Base-by-base conservation (phyloP, 2,888 invertebrate species). In the Drosophila dives region DNA sequence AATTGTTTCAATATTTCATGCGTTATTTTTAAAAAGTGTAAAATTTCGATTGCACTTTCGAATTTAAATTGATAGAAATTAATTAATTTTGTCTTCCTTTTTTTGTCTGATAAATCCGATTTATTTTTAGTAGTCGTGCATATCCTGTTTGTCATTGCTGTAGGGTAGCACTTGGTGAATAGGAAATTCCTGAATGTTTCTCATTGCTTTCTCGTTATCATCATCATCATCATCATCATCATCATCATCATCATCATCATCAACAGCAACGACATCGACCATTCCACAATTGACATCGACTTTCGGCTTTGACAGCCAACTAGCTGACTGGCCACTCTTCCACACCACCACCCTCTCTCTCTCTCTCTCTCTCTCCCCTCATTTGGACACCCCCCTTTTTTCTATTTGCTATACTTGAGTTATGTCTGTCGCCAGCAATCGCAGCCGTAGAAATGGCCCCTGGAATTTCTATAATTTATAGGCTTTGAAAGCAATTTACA, bases 401-500 rank as follows among this genome's bases (percentile, higher is more conserved):
- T 26, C 12, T 49, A 38, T 55, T 38, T 55, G 40, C 48, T 42
- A 55, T 42, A 55, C 60, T 68, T 51, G 68, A 69, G 63, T 51
- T 49, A 75, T 71, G 70, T 65, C 71, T 87, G 85, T 81, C 85
- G 88, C 80, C 88, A 80, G 74, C 88, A 87, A 87, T 87, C 74
- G 80, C 72, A 66, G 88, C 74, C 83, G 67, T 75, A 85, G 73
- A 82, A 84, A 82, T 75, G 80, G 86, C 80, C 80, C 75, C 72
- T 74, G 86, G 80, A 83, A 84, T 83, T 80, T 86, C 80, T 88
- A 83, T 85, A 88, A 86, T 88, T 88, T 85, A 88, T 88, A 81
- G 84, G 89, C 89, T 75, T 85, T 81, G 76, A 88, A 87, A 83
- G 89, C 74, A 80, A 86, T 86, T 86, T 82, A 83, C 83, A 83